Conservation (phyloP, 2,888 invertebrate species). For the Polylopha cassiicola region DNA sequence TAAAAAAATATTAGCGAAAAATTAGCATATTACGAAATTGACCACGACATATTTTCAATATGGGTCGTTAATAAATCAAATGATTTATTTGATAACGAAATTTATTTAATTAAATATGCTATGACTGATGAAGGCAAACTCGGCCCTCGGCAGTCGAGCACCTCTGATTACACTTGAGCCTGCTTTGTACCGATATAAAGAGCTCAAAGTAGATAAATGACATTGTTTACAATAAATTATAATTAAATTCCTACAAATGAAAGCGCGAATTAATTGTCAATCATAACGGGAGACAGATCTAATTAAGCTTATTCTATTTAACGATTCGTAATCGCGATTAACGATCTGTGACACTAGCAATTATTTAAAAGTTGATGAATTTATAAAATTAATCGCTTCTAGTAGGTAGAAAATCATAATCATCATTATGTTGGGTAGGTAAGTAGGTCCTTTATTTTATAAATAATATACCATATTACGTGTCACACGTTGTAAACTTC, state of each 20-base stretch:
- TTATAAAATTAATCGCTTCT: no score
- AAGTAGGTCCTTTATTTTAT: no score
- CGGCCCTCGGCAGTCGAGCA: neutral
- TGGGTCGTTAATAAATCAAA: constrained; percentile 5
- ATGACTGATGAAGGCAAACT: constrained; percentile 1
- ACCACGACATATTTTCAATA: no score
- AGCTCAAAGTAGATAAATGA: neutral
- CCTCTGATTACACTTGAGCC: constrained; percentile 1
- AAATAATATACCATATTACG: no score
- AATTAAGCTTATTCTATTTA: no score
- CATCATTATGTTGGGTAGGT: no score
- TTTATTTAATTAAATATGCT: constrained; percentile 50
- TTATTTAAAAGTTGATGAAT: no score
- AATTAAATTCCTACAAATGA: neutral
- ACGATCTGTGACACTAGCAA: no score
- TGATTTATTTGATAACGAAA: constrained; percentile 17
- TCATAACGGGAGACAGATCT: no score
- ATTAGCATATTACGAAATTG: neutral
- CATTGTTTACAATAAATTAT: neutral
- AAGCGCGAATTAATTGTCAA: constrained; percentile 1
- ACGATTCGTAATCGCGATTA: no score
- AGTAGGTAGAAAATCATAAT: no score
- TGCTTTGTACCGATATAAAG: neutral
- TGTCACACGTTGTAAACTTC: no score
- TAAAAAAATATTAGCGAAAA: neutral